Conservation (phyloP, 2,888 invertebrate species). For the Parnassius apollo region DNA sequence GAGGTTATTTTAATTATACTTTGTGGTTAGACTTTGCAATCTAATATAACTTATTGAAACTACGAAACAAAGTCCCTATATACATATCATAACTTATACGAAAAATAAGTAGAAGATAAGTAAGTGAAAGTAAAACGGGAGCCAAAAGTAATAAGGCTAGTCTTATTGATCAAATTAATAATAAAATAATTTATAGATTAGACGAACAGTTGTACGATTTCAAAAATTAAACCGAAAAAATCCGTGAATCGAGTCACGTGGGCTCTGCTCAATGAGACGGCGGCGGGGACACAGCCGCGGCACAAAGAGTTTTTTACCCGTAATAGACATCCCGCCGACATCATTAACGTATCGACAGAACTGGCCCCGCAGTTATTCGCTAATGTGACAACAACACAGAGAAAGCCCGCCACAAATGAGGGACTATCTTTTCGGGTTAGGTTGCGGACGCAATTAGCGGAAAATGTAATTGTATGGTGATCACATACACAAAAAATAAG, state of each 20-base stretch:
- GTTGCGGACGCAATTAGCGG: conserved; percentile 42
- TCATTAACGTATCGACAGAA: conserved; percentile 77
- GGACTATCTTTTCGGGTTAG: conserved; percentile 69
- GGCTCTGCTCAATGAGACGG: conserved; percentile 22
- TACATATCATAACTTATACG: too few relatives aligned
- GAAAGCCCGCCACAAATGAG: conserved; percentile 77
- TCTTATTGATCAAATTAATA: not conserved
- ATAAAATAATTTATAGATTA: not conserved
- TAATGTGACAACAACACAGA: conserved; percentile 80
- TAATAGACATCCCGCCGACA: conserved; percentile 73
- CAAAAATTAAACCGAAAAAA: conserved; percentile 17
- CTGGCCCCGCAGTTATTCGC: conserved; percentile 73
- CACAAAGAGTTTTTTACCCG: conserved; percentile 66
- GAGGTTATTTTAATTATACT: too few relatives aligned
- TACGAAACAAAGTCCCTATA: too few relatives aligned
- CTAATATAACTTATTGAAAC: too few relatives aligned
- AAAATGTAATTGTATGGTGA: not conserved
- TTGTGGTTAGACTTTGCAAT: too few relatives aligned
- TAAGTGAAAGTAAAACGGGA: too few relatives aligned
- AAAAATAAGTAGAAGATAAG: too few relatives aligned
- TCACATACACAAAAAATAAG: too few relatives aligned
- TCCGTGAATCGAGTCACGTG: conserved; percentile 30
- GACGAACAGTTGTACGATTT: conserved; percentile 1
- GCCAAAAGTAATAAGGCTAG: too few relatives aligned
- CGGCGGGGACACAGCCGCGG: conserved; percentile 34